phyloP scores from a whole-genome alignment of 92 coral and sea anemone genomes.

The Palythoa heliodiscus region DNA sequence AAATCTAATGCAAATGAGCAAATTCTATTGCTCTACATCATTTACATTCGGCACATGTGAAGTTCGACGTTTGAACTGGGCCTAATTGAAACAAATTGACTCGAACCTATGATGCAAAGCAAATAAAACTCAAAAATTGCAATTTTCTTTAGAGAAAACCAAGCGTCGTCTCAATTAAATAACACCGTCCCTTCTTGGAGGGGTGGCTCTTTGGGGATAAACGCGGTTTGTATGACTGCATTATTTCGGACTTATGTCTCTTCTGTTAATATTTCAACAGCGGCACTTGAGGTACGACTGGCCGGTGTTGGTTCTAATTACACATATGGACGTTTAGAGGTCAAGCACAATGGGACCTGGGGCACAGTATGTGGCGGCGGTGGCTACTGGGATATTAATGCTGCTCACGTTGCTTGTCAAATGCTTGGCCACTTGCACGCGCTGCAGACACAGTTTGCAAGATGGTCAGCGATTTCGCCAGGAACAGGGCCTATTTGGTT shows the following conservation, averaged over 20 bases:
- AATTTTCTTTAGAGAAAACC: no score
- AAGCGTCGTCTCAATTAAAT: no score
- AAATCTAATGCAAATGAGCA: no score
- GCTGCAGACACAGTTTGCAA: slow-evolving; percentile 19
- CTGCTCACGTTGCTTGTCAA: slow-evolving; percentile 34
- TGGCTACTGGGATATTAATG: slow-evolving; percentile 36
- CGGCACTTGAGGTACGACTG: not conserved
- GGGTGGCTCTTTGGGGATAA: not conserved
- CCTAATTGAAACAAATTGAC: no score
- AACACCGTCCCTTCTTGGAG: not conserved
- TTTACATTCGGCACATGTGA: no score
- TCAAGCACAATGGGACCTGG: slow-evolving; percentile 39
- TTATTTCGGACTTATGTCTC: not conserved
- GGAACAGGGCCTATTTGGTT: slow-evolving; percentile 37
- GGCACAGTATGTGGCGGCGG: slow-evolving; percentile 39
- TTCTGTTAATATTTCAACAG: not conserved
- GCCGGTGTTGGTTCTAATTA: slow-evolving; percentile 29
- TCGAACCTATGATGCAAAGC: no score
- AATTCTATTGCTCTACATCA: no score
- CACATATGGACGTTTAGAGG: slow-evolving; percentile 39
- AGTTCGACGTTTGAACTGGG: no score
- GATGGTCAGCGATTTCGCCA: slow-evolving; percentile 18
- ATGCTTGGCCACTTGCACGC: slow-evolving; percentile 27
- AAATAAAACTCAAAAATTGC: no score
- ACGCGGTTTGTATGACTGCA: not conserved